Conservation (phyloP, 2,113 vertebrate species). For the Xiphophorus hellerii region DNA sequence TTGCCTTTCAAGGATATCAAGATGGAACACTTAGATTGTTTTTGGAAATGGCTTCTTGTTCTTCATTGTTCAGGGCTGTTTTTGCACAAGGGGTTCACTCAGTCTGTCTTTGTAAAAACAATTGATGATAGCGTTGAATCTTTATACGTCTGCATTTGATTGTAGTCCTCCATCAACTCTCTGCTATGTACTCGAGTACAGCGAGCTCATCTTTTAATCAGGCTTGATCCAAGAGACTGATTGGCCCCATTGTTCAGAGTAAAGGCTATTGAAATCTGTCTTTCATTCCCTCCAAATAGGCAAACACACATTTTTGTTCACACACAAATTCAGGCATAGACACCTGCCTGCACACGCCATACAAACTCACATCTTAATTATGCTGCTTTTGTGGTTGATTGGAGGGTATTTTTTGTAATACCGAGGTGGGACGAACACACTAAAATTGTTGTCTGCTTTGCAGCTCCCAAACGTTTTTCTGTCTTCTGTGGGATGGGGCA, state of each 20-base stretch:
- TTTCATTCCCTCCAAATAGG: conserved; percentile 34
- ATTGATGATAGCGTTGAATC: conserved; percentile 27
- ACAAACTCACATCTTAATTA: conserved; percentile 52
- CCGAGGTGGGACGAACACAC: conserved; percentile 24
- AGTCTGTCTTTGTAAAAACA: conserved; percentile 28
- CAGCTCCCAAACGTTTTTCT: conserved; percentile 36
- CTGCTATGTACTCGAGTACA: conserved; percentile 30
- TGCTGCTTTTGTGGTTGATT: conserved; percentile 53
- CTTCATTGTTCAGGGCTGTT: conserved; percentile 15
- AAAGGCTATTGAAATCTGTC: conserved; percentile 42
- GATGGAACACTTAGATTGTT: conserved; percentile 45
- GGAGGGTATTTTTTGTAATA: conserved; percentile 40
- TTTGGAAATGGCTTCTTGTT: conserved; percentile 50
- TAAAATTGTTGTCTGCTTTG: conserved; percentile 20
- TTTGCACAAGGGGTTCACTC: conserved; percentile 34
- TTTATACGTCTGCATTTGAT: conserved; percentile 19
- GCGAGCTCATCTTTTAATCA: conserved; percentile 64
- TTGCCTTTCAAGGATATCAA: conserved; percentile 32
- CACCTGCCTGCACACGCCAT: conserved; percentile 20
- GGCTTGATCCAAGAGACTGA: conserved; percentile 59
- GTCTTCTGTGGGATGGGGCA: conserved; percentile 50
- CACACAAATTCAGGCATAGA: not conserved
- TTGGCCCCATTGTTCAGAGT: conserved; percentile 70
- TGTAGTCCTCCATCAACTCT: conserved; percentile 24
- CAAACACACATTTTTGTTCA: conserved; percentile 24